These are phyloP conservation scores for Paedocypris micromegethes DNA, from an alignment of 2,797 vertebrate species.

Conservation along the genomic window DNA sequence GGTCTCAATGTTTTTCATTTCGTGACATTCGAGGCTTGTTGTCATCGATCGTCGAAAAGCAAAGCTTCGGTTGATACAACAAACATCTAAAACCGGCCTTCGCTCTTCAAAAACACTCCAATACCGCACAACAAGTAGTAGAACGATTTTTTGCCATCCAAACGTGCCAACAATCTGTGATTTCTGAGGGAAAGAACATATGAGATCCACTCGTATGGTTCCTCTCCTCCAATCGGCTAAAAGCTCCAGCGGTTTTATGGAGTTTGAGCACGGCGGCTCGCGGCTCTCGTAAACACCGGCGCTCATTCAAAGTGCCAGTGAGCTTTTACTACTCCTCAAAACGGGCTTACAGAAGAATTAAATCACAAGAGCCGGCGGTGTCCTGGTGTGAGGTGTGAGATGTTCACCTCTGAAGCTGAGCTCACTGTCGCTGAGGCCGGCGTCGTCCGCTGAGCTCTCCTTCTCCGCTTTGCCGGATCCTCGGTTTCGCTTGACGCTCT, in stretches of 20 bases:
- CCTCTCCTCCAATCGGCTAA: slow-evolving; percentile 71
- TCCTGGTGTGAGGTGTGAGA: slow-evolving; percentile 22
- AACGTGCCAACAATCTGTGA: no score
- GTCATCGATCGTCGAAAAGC: no score
- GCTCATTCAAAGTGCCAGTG: slow-evolving; percentile 60
- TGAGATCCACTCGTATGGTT: slow-evolving; percentile 4
- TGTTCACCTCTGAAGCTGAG: slow-evolving; percentile 88
- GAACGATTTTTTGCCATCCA: no score
- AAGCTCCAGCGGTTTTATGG: slow-evolving; percentile 72
- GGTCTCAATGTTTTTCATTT: no score
- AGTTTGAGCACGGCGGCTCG: slow-evolving; percentile 70
- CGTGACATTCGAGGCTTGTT: no score
- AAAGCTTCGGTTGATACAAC: no score
- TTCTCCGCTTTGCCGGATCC: slow-evolving; percentile 85
- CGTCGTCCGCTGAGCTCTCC: slow-evolving; percentile 92
- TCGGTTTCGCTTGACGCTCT: slow-evolving; percentile 87
- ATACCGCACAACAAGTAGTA: no score
- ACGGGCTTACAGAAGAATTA: slow-evolving; percentile 58
- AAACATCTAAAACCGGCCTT: no score
- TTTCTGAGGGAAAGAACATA: no score
- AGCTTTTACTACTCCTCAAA: slow-evolving; percentile 67
- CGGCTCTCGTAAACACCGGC: slow-evolving; percentile 66
- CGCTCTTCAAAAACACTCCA: no score
- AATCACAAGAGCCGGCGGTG: slow-evolving; percentile 54
- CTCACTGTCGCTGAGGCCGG: slow-evolving; percentile 96